phyloP scores from a whole-genome alignment of 2,113 vertebrate species.

The Sinocyclocheilus anophthalmus region DNA sequence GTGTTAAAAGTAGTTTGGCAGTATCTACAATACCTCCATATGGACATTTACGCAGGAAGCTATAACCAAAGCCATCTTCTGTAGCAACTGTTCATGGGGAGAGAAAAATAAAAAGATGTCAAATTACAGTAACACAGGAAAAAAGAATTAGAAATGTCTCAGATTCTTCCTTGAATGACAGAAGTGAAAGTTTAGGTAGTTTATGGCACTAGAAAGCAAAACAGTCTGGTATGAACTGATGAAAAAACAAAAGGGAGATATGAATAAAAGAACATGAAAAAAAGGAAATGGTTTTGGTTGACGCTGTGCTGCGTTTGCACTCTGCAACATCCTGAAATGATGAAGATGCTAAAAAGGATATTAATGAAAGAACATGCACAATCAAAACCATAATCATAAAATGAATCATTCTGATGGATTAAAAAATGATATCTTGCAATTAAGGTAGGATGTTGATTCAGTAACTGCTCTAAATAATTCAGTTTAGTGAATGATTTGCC shows the following conservation, averaged over 20 bases:
- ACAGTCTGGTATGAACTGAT: neutral
- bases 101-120: constrained; percentile 52
- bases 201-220: neutral
- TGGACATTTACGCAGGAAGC: constrained; percentile 57
- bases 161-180: neutral
- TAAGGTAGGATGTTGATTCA: too few species aligned
- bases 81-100: constrained; percentile 48
- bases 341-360: too few species aligned
- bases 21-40: constrained; percentile 62
- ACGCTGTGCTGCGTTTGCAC: too few species aligned
- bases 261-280: neutral
- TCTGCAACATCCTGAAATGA: too few species aligned
- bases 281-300: constrained; percentile 6
- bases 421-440: too few species aligned
- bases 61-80: constrained; percentile 62
- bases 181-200: neutral
- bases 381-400: neutral
- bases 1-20: constrained; percentile 50
- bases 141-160: neutral
- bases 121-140: neutral
- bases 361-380: neutral
- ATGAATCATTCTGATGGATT: too few species aligned
- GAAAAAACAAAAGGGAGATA: neutral
- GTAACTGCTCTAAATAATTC: too few species aligned
- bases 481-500: too few species aligned